Conservation (phyloP, 23 tunicate species). For the Aplidium turbinatum region DNA sequence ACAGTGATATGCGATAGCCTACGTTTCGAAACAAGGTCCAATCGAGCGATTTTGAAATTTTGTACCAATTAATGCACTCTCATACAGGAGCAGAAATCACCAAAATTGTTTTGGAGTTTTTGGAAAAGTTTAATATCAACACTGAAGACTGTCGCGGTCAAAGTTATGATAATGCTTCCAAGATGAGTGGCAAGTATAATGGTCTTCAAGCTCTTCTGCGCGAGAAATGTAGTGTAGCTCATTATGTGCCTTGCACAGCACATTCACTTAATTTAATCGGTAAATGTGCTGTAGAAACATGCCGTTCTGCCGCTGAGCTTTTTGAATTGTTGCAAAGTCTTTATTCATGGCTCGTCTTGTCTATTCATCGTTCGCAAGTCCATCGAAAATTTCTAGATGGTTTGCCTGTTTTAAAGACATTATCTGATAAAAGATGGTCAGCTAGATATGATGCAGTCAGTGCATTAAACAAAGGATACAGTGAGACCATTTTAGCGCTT, state of each 20-base stretch:
- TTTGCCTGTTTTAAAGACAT: too few relatives aligned
- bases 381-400: too few relatives aligned
- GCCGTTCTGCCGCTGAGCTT: constrained; percentile 14
- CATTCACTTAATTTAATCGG: constrained; percentile 10
- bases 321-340: not conserved
- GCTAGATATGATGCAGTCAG: too few relatives aligned
- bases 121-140: not conserved
- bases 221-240: constrained; percentile 15
- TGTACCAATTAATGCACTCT: constrained; percentile 16
- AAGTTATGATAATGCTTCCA: constrained; percentile 43
- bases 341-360: not conserved
- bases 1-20: constrained; percentile 23
- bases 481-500: too few relatives aligned
- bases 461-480: too few relatives aligned
- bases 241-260: constrained; percentile 24
- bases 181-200: constrained; percentile 21
- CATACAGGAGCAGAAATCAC: constrained; percentile 33
- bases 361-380: constrained; percentile 6
- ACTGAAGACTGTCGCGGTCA: constrained; percentile 25
- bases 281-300: not conserved
- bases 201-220: constrained; percentile 13
- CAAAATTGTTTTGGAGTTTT: constrained; percentile 20
- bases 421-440: too few relatives aligned
- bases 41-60: constrained; percentile 30
- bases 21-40: constrained; percentile 21